Percentiles rank a stretch among this genome's conserved stretches.
Conservation (phyloP, 1,140 invertebrate species). For the Papilio glaucus region DNA sequence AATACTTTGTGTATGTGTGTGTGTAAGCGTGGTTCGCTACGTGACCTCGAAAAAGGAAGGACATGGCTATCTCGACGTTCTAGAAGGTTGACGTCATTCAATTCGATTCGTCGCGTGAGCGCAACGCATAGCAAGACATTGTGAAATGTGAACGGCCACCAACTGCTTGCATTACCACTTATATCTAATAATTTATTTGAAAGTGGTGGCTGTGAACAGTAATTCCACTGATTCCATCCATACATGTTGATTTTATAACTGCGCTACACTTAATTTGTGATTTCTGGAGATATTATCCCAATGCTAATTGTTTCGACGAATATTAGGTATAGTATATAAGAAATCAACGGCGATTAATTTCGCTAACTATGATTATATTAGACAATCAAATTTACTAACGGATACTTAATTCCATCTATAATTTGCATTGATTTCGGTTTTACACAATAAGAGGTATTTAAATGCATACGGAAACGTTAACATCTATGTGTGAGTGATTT, state of each 20-base stretch:
- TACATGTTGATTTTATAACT: slow-evolving; percentile 75
- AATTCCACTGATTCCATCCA: slow-evolving; percentile 74
- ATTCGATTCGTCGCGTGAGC: slow-evolving; percentile 66
- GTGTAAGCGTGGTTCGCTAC: slow-evolving; percentile 68
- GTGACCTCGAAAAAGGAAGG: slow-evolving; percentile 80
- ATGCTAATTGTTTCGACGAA: slow-evolving; percentile 78
- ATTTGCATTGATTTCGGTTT: slow-evolving; percentile 25
- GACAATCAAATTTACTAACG: slow-evolving; percentile 18
- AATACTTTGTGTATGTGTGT: slow-evolving; percentile 70
- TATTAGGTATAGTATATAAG: slow-evolving; percentile 81
- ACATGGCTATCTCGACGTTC: slow-evolving; percentile 74
- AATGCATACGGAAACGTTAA: slow-evolving; percentile 27
- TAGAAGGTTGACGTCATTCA: slow-evolving; percentile 81
- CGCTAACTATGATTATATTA: slow-evolving; percentile 38
- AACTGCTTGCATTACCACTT: slow-evolving; percentile 72
- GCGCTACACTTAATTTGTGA: slow-evolving; percentile 71
- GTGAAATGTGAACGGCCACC: slow-evolving; percentile 82
- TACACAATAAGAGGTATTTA: slow-evolving; percentile 20
- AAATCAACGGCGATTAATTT: slow-evolving; percentile 52
- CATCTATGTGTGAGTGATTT: slow-evolving; percentile 39
- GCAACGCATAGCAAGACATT: slow-evolving; percentile 74
- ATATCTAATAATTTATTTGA: slow-evolving; percentile 74
- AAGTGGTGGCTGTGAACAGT: slow-evolving; percentile 81
- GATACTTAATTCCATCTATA: slow-evolving; percentile 28
- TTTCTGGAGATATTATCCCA: slow-evolving; percentile 69